Evolutionary conservation across 2,888 invertebrate genomes (phyloP).

Genomic region (Paralinhomoeus sp.): DNA sequence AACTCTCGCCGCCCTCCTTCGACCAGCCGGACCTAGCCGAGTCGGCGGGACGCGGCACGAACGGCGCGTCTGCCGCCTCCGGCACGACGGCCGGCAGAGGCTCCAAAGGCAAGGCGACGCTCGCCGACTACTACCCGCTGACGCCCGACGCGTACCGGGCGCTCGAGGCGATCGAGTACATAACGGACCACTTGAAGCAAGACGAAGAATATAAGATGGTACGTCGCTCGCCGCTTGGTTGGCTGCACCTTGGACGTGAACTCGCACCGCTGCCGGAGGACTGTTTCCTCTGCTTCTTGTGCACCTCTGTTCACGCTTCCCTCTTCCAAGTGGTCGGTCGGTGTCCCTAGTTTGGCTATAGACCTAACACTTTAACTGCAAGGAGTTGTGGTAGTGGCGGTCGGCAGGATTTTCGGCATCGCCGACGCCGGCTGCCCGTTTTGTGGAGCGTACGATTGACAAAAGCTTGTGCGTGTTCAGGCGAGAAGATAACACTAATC

Average conservation of each 20-base stretch:
- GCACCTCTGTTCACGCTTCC: background rate
- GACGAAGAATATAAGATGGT: slow-evolving; percentile 97
- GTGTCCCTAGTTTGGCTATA: too few relatives aligned
- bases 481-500: slow-evolving; percentile 35
- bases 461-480: slow-evolving; percentile 7
- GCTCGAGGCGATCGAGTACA: slow-evolving; percentile 91
- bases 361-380: too few relatives aligned
- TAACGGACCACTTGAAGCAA: slow-evolving; percentile 85
- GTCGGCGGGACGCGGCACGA: slow-evolving; percentile 37
- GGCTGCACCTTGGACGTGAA: background rate
- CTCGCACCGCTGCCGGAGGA: background rate
- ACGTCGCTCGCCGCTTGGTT: slow-evolving; percentile 18
- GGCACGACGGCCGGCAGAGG: slow-evolving; percentile 20
- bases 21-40: slow-evolving; percentile 20
- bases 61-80: slow-evolving; percentile 39
- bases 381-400: too few relatives aligned
- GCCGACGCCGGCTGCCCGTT: background rate
- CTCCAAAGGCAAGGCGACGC: slow-evolving; percentile 33
- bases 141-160: slow-evolving; percentile 71
- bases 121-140: slow-evolving; percentile 60
- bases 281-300: background rate
- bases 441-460: background rate
- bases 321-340: background rate
- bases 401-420: too few relatives aligned
- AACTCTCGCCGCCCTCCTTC: slow-evolving; percentile 1